Conservation (phyloP, 2,888 invertebrate genomes). For the Helobdella robusta region DNA sequence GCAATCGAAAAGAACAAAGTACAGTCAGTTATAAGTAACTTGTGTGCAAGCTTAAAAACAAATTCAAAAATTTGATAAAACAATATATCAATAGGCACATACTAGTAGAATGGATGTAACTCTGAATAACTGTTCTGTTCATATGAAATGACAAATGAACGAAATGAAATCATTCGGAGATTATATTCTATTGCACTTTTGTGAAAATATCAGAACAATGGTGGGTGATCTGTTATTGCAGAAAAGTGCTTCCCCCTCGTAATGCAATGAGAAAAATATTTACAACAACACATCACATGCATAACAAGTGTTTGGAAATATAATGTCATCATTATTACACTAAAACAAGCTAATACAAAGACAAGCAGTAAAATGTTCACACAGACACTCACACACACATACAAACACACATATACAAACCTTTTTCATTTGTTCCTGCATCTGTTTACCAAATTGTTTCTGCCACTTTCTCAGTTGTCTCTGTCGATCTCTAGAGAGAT, state of each 20-base stretch:
- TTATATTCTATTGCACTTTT: constrained; percentile 23
- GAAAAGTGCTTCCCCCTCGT: constrained; percentile 14
- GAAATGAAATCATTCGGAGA: too few relatives aligned
- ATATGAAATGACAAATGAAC: too few relatives aligned
- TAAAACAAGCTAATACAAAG: background rate
- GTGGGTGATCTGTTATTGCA: constrained; percentile 4
- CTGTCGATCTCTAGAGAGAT: constrained; percentile 50
- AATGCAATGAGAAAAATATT: background rate
- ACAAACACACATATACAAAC: constrained; percentile 23
- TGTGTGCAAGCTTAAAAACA: too few relatives aligned
- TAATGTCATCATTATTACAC: too few relatives aligned
- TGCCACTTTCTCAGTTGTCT: constrained; percentile 72
- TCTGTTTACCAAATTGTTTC: constrained; percentile 57
- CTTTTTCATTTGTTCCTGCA: constrained; percentile 39
- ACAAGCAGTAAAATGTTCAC: background rate
- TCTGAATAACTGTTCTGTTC: too few relatives aligned
- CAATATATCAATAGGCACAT: background rate
- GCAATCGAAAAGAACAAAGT: background rate
- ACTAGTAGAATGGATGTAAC: background rate
- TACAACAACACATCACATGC: too few relatives aligned
- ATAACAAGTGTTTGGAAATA: too few relatives aligned
- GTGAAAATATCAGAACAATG: constrained; percentile 16
- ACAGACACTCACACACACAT: background rate
- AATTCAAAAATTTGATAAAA: too few relatives aligned
- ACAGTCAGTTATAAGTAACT: background rate